Percentiles rank a stretch among this genome's conserved stretches.
Evolutionary conservation across 2,113 vertebrate species (phyloP).

Genomic region (Baryphthengus martii): DNA sequence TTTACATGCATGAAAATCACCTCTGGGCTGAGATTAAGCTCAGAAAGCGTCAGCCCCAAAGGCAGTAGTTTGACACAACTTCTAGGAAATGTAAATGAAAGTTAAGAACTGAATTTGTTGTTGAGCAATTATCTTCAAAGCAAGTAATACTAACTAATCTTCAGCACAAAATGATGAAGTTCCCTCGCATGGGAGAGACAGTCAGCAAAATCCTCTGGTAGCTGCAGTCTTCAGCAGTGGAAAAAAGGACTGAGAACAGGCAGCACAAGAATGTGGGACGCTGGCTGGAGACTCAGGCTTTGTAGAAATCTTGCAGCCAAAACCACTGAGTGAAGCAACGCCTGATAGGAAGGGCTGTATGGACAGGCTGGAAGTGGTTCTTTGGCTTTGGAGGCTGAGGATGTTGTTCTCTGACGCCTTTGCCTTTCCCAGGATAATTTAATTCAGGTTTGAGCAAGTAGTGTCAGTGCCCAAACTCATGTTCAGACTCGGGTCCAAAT

Average conservation of each 20-base stretch:
- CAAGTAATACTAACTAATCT: not conserved
- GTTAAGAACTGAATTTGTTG: slow-evolving; percentile 33
- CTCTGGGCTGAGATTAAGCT: slow-evolving; percentile 13
- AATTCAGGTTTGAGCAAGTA: slow-evolving; percentile 14
- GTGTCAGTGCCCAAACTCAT: not conserved
- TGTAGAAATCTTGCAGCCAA: not conserved
- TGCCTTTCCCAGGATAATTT: not conserved
- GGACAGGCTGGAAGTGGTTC: not conserved
- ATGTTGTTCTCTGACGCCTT: not conserved
- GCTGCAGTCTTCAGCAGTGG: not conserved
- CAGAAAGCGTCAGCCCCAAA: not conserved
- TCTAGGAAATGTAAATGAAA: slow-evolving; percentile 54
- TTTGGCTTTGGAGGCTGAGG: not conserved
- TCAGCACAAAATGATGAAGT: not conserved
- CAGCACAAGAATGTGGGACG: not conserved
- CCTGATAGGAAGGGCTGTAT: not conserved
- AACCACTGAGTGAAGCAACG: not conserved
- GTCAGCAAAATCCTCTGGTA: not conserved
- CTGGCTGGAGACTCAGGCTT: not conserved
- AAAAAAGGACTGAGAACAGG: not conserved
- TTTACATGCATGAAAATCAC: not conserved
- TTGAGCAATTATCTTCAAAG: slow-evolving; percentile 55
- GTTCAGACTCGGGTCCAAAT: not conserved
- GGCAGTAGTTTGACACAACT: slow-evolving; percentile 24
- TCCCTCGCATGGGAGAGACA: not conserved